These are phyloP conservation scores for Episyrphus balteatus DNA, from an alignment of 1,140 invertebrate genomes.

Conservation along the genomic window DNA sequence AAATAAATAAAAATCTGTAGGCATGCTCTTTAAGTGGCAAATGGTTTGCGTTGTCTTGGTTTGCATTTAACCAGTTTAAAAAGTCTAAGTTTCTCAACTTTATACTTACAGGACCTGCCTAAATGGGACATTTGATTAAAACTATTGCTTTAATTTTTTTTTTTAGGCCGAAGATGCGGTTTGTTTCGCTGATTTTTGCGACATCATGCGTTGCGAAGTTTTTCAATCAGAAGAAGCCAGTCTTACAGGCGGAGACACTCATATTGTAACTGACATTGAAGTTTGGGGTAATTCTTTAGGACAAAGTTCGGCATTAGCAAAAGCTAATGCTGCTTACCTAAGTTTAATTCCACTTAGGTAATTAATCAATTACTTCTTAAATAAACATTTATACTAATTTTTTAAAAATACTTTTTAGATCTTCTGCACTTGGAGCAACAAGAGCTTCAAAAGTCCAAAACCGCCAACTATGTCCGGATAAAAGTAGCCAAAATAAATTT, in stretches of 20 bases:
- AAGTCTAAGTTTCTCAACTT: too few relatives aligned
- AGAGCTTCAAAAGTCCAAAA: slow-evolving; percentile 35
- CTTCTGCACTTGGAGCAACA: slow-evolving; percentile 32
- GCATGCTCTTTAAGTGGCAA: too few relatives aligned
- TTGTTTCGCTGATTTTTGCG: slow-evolving; percentile 87
- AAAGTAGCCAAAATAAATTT: slow-evolving; percentile 23
- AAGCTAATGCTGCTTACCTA: slow-evolving; percentile 39
- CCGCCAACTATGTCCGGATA: slow-evolving; percentile 35
- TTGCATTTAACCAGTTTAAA: too few relatives aligned
- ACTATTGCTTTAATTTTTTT: too few relatives aligned
- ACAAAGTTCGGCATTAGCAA: slow-evolving; percentile 52
- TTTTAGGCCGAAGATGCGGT: slow-evolving; percentile 74
- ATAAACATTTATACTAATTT: too few relatives aligned
- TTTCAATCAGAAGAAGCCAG: slow-evolving; percentile 57
- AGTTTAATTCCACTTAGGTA: slow-evolving; percentile 32
- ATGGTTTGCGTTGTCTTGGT: too few relatives aligned
- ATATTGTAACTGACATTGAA: slow-evolving; percentile 61
- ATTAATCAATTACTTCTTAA: background rate
- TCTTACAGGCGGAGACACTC: slow-evolving; percentile 39
- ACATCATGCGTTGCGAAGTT: slow-evolving; percentile 89
- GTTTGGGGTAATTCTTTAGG: slow-evolving; percentile 54
- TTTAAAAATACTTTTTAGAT: too few relatives aligned
- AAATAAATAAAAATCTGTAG: too few relatives aligned
- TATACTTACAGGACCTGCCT: too few relatives aligned
- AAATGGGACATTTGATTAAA: too few relatives aligned